Conservation (phyloP, 2,113 vertebrate genomes). For the Atractosteus spatula region DNA sequence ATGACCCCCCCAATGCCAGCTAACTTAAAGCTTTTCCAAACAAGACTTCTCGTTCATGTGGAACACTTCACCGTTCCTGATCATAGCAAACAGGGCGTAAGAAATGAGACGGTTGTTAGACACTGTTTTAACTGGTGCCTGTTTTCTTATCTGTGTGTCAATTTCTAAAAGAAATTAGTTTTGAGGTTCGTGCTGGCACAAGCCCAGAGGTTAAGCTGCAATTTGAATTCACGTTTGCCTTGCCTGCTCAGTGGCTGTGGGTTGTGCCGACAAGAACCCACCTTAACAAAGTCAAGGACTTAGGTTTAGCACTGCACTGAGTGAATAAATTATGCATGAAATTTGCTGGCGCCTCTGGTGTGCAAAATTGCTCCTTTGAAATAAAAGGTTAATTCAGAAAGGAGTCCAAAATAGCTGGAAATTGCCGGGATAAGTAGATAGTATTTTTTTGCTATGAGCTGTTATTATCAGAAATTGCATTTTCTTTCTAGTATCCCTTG, state of each 20-base stretch:
- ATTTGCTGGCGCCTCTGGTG: constrained; percentile 80
- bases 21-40: too few relatives aligned
- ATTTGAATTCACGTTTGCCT: constrained; percentile 57
- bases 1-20: too few relatives aligned
- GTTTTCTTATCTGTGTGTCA: constrained; percentile 12
- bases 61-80: too few relatives aligned
- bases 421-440: constrained; percentile 80
- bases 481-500: constrained; percentile 69
- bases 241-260: constrained; percentile 74
- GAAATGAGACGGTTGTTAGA: background rate
- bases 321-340: constrained; percentile 87
- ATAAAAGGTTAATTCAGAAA: constrained; percentile 88
- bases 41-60: too few relatives aligned
- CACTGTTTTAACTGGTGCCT: background rate
- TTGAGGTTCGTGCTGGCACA: constrained; percentile 26
- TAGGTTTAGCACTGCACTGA: constrained; percentile 77
- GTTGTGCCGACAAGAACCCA: constrained; percentile 80
- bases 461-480: constrained; percentile 82
- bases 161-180: constrained; percentile 7
- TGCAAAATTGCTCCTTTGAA: constrained; percentile 83
- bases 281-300: constrained; percentile 86
- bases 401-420: constrained; percentile 81
- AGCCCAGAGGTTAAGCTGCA: constrained; percentile 71
- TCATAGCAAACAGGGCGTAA: too few relatives aligned
- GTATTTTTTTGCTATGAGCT: constrained; percentile 79